Conservation (phyloP, 1,140 invertebrate genomes). For the Babylonia areolata region DNA sequence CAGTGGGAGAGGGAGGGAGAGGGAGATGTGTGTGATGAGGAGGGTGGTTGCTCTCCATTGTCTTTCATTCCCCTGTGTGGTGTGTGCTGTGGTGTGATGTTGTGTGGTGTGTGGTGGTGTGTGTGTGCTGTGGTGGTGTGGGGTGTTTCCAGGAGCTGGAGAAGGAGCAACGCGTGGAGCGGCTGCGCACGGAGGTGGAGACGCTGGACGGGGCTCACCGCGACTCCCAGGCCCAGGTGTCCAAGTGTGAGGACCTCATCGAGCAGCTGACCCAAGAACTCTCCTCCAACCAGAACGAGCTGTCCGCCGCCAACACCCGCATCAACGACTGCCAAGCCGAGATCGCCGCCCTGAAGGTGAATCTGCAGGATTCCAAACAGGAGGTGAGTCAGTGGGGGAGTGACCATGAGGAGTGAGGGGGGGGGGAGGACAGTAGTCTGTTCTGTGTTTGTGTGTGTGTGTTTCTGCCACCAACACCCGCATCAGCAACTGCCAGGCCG, state of each 20-base stretch:
- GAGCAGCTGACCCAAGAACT: slow-evolving; percentile 73
- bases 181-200: slow-evolving; percentile 67
- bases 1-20: too few species aligned
- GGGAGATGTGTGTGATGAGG: too few species aligned
- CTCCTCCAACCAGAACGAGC: slow-evolving; percentile 67
- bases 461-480: slow-evolving; percentile 62
- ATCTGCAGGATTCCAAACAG: slow-evolving; percentile 57
- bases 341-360: slow-evolving; percentile 64
- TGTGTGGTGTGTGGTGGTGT: too few species aligned
- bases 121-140: too few species aligned
- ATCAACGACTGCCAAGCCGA: slow-evolving; percentile 66
- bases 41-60: too few species aligned
- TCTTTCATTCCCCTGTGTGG: too few species aligned
- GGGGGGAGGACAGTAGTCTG: too few species aligned
- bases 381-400: slow-evolving; percentile 62
- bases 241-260: slow-evolving; percentile 72
- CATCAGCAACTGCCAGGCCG: slow-evolving; percentile 66
- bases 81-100: too few species aligned
- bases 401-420: too few species aligned
- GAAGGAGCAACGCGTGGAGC: slow-evolving; percentile 67
- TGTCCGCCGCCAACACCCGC: slow-evolving; percentile 64
- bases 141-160: slow-evolving; percentile 59
- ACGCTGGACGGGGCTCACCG: slow-evolving; percentile 64
- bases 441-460: not conserved
- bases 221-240: slow-evolving; percentile 66